A percentile compares a stretch with the other conserved stretches of the same genome.
Conservation (phyloP, 1,140 invertebrate species). For the Eueides isabella region DNA sequence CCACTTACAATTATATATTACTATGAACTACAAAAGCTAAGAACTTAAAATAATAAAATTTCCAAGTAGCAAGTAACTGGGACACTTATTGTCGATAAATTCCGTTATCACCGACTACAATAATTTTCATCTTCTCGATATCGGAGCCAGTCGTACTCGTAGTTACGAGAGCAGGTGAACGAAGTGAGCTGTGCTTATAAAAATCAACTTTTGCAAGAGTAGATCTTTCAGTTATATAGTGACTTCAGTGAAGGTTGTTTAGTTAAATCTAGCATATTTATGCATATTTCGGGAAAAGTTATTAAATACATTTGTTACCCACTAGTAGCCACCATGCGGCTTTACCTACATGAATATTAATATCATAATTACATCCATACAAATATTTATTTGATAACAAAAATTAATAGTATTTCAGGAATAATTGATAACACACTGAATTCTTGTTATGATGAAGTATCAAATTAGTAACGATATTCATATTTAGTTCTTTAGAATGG, state of each 20-base stretch:
- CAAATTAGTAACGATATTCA: no score
- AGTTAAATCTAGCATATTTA: no score
- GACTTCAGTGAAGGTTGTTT: not conserved
- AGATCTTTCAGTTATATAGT: not conserved
- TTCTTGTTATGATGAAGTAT: no score
- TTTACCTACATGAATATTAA: no score
- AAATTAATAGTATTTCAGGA: no score
- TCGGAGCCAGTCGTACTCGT: not conserved
- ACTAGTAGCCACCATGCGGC: no score
- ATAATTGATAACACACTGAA: no score
- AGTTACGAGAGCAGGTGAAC: not conserved
- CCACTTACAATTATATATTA: not conserved
- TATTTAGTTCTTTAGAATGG: no score
- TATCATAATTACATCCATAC: no score
- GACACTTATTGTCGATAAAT: constrained; percentile 4
- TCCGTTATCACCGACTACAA: not conserved
- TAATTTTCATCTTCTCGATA: constrained; percentile 1
- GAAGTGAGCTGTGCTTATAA: not conserved
- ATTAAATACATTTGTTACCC: no score
- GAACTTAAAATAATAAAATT: not conserved
- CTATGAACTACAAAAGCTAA: not conserved
- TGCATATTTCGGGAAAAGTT: no score
- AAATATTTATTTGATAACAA: no score
- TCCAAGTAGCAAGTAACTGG: not conserved
- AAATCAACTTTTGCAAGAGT: not conserved